Percentiles rank a stretch among this genome's conserved stretches.
Conservation (phyloP, 2,888 invertebrate species). For the Cantharis flavilabris region DNA sequence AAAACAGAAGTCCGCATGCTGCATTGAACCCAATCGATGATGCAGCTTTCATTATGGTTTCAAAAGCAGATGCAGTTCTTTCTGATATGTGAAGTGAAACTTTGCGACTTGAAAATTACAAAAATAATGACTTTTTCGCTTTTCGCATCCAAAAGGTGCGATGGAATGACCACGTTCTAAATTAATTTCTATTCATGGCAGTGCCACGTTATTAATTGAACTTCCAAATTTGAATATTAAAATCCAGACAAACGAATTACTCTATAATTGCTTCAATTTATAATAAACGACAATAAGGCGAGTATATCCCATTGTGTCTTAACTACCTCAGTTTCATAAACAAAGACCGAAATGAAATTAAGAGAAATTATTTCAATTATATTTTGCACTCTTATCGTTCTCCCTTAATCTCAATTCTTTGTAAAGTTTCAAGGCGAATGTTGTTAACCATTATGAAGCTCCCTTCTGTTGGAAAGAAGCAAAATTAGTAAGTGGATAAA, state of each 20-base stretch:
- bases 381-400: constrained; percentile 13
- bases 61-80: background rate
- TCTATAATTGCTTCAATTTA: background rate
- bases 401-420: constrained; percentile 16
- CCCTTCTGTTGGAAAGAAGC: background rate
- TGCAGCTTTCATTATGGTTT: background rate
- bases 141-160: too few relatives aligned
- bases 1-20: background rate
- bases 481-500: background rate
- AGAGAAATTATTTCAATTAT: constrained; percentile 24
- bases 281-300: background rate
- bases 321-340: background rate
- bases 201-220: background rate
- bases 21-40: background rate
- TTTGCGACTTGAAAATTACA: too few relatives aligned
- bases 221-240: background rate
- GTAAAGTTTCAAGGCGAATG: background rate
- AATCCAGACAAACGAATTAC: background rate
- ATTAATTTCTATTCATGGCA: background rate
- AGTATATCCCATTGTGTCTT: background rate
- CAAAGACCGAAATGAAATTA: background rate
- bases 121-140: too few relatives aligned
- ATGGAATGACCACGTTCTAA: background rate
- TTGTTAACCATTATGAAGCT: background rate
- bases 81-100: too few relatives aligned